A percentile compares a stretch with the other conserved stretches of the same genome.
Conservation (phyloP, 1,140 invertebrate species). For the Himalopsyche phryganea region DNA sequence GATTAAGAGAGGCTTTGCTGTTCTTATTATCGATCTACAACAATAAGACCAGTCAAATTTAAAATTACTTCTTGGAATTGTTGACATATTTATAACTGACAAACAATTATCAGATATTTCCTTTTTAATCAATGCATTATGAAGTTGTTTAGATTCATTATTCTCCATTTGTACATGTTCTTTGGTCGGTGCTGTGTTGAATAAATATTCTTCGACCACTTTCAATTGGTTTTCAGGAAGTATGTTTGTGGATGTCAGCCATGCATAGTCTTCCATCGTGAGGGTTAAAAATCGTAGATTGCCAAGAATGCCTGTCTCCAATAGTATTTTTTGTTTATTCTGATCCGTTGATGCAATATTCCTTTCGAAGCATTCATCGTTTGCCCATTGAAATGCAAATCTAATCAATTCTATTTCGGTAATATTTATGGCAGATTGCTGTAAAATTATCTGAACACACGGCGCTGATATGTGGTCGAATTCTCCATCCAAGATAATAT, state of each 20-base stretch:
- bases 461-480: constrained; percentile 47
- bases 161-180: constrained; percentile 11
- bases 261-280: constrained; percentile 38
- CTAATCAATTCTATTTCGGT: constrained; percentile 49
- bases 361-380: constrained; percentile 46
- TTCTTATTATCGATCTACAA: constrained; percentile 42
- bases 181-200: constrained; percentile 14
- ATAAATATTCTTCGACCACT: constrained; percentile 13
- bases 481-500: constrained; percentile 46
- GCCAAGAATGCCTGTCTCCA: constrained; percentile 41
- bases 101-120: too few species aligned
- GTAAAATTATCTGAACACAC: constrained; percentile 47
- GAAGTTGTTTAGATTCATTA: neutral
- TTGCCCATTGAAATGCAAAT: constrained; percentile 50
- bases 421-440: constrained; percentile 47
- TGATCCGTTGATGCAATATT: constrained; percentile 38
- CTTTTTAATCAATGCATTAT: too few species aligned
- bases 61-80: constrained; percentile 35
- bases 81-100: constrained; percentile 1
- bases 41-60: constrained; percentile 44
- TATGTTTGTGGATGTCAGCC: constrained; percentile 20
- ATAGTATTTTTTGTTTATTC: constrained; percentile 45
- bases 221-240: constrained; percentile 23
- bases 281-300: constrained; percentile 43
- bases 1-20: constrained; percentile 43